Conservation (phyloP, 2,888 invertebrate species). For the Lasioglossum lativentre region DNA sequence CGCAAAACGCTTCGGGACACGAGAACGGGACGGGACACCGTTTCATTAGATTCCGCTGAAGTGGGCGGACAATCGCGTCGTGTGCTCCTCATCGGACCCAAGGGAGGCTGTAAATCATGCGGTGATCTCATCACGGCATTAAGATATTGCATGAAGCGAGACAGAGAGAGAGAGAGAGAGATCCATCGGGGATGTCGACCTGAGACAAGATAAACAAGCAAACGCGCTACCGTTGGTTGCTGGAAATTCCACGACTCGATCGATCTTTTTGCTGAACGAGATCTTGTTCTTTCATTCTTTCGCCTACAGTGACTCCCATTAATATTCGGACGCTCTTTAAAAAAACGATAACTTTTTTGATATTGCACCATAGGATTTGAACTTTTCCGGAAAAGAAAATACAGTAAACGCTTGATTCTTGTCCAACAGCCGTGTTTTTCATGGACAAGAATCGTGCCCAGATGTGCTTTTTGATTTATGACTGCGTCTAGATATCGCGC, state of each 20-base stretch:
- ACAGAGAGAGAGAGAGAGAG: neutral
- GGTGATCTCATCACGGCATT: slow-evolving; percentile 57
- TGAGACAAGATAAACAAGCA: neutral
- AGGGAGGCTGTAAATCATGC: slow-evolving; percentile 55
- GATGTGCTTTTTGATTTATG: no score
- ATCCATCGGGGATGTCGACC: neutral
- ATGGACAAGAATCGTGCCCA: no score
- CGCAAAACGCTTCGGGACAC: slow-evolving; percentile 14
- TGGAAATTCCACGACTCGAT: neutral
- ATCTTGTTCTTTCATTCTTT: neutral
- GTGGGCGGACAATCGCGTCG: slow-evolving; percentile 55
- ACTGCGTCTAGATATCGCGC: no score
- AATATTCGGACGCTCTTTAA: no score
- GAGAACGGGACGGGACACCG: slow-evolving; percentile 17
- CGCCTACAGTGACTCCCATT: neutral
- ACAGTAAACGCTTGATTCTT: no score
- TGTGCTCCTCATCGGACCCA: slow-evolving; percentile 46
- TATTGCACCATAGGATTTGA: no score
- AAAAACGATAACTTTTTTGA: no score
- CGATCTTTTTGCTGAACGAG: neutral
- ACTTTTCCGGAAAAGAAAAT: no score
- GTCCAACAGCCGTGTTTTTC: no score
- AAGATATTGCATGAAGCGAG: slow-evolving; percentile 41
- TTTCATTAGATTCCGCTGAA: slow-evolving; percentile 40
- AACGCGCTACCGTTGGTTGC: neutral